These are phyloP conservation scores for Cotesia typhae DNA, from an alignment of 1,140 invertebrate species.

Conservation along the genomic window DNA sequence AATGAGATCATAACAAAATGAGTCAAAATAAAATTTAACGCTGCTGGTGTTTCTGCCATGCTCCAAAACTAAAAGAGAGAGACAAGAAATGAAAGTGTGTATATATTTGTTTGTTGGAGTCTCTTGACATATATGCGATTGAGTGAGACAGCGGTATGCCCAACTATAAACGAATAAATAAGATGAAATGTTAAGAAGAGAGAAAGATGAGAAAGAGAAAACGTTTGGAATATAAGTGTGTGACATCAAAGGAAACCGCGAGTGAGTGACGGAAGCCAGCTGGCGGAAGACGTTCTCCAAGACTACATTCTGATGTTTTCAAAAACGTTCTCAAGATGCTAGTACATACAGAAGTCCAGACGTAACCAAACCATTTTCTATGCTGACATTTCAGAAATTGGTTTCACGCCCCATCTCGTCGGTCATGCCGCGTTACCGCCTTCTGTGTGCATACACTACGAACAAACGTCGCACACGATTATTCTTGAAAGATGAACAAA, in stretches of 20 bases:
- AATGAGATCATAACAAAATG: slow-evolving; percentile 6
- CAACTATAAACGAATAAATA: background rate
- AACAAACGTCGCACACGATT: slow-evolving; percentile 14
- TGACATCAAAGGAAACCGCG: slow-evolving; percentile 55
- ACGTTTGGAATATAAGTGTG: slow-evolving; percentile 44
- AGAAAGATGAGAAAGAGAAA: slow-evolving; percentile 27
- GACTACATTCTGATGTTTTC: slow-evolving; percentile 2
- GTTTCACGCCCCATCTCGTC: slow-evolving; percentile 43
- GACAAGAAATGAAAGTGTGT: too few relatives aligned
- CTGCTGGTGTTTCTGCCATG: background rate
- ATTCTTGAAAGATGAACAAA: slow-evolving; percentile 18
- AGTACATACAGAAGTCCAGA: slow-evolving; percentile 19
- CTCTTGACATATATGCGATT: background rate
- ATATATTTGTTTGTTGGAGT: too few relatives aligned
- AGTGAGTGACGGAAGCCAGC: slow-evolving; percentile 58
- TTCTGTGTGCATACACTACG: slow-evolving; percentile 27
- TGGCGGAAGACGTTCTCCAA: slow-evolving; percentile 48
- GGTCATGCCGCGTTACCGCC: slow-evolving; percentile 35
- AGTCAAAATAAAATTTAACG: slow-evolving; percentile 19
- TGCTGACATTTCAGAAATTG: slow-evolving; percentile 46
- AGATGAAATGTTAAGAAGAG: slow-evolving; percentile 9
- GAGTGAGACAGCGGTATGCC: background rate
- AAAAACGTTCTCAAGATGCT: background rate
- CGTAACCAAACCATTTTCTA: slow-evolving; percentile 45
- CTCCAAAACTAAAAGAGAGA: too few relatives aligned